Evolutionary conservation across 2,113 vertebrate genomes (phyloP), one percentile per base, ranked within the genome.

Genomic region (Anas platyrhynchos): DNA sequence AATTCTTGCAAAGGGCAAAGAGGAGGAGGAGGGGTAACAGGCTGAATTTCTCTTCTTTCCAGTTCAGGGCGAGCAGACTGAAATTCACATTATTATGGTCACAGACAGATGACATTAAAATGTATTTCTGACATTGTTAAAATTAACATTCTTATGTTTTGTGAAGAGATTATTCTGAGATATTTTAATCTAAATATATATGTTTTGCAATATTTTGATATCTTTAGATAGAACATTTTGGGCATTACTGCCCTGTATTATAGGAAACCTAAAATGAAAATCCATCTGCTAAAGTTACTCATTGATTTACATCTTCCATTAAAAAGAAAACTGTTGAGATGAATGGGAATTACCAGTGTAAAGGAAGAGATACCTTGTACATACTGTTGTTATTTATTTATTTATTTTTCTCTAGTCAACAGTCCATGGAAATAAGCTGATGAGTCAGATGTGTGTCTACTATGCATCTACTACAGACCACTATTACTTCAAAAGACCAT

Each of bases 61-160:
- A 69, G n/a, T 81, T 87, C 0, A 0, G 31, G 52, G 52, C 34
- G 13, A 88, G 21, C 52, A 95, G 54, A 78, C 25, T 89, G 66
- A 73, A 92, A 87, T 88, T 92, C 67, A 71, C 55, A 91, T 95
- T 90, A 83, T 93, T 96, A 56, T 90, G 74, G 69, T 93, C 77
- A 76, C 62, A 66, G 36, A 22, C 73, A 96, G 46, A 83, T 80
- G 56, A 96, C 56, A 89, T 77, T 34, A 77, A 43, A 83, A 62
- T 59, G 8, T 48, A 32, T 81, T 91, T 93, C 89, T 77, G 6
- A 11, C 88, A 22, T 36, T 76, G 18, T 67, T 94, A 75, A 92
- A 90, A 79, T 58, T 14, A 74, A 67, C 43, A 20, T 71, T 83
- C 16, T 48, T 77, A 32, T 75, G n/a, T 81, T 96, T 89, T 91